A percentile compares a stretch with the other conserved stretches of the same genome.
phyloP scores from a whole-genome alignment of 2,113 vertebrate genomes.

The Ondatra zibethicus region DNA sequence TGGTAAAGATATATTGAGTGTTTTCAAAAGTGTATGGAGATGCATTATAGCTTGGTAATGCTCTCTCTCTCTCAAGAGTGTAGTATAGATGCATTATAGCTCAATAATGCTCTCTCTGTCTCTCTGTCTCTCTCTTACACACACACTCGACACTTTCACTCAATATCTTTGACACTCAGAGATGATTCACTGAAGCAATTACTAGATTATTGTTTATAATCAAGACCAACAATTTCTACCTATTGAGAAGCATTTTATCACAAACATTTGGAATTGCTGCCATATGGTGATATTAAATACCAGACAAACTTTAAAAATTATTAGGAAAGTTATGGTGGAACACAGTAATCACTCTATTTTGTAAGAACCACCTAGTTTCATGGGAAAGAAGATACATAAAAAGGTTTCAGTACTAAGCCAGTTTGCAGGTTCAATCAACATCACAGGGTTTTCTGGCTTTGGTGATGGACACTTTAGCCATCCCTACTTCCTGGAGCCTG shows the following conservation, averaged over 20 bases:
- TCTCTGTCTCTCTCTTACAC: not conserved
- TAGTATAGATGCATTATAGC: not conserved
- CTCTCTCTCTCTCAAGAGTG: not conserved
- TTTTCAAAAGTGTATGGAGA: not conserved
- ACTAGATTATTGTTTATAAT: constrained; percentile 57
- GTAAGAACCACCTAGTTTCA: not conserved
- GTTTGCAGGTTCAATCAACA: not conserved
- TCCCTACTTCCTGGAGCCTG: not conserved
- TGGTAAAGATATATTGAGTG: not conserved
- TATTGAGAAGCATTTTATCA: constrained; percentile 31
- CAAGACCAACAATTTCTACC: constrained; percentile 9
- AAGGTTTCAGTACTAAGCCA: not conserved
- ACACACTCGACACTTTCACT: not conserved
- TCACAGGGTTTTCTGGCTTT: not conserved
- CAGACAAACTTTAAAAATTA: constrained; percentile 37
- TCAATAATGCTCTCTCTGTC: not conserved
- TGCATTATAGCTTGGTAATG: constrained; percentile 32
- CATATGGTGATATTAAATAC: constrained; percentile 32
- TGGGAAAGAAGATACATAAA: constrained; percentile 2
- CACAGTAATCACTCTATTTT: constrained; percentile 47
- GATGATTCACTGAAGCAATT: constrained; percentile 53
- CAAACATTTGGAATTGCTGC: constrained; percentile 27
- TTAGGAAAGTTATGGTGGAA: constrained; percentile 42
- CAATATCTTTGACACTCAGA: constrained; percentile 36
- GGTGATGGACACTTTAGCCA: not conserved